Evolutionary conservation across 2,113 vertebrate genomes (phyloP), one percentile per base, ranked within the genome.

Genomic region (Oreochromis niloticus): DNA sequence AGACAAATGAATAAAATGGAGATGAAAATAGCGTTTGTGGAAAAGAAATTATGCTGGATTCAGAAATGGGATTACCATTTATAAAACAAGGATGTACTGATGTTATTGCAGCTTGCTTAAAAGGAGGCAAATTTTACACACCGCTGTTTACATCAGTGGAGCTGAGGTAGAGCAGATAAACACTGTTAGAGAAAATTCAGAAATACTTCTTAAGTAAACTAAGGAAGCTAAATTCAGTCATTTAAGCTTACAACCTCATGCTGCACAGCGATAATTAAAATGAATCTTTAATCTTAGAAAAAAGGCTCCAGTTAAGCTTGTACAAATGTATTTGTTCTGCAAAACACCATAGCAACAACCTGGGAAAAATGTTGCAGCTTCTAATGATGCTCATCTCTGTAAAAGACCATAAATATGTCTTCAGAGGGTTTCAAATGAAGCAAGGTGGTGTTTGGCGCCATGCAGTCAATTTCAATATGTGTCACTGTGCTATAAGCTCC

Each of bases 261-360:
- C 22, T 71, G 66, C 71, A 75, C 14, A 30, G 24, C 1, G 6
- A 32, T 75, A 50, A 50, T 19, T 75, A 75, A 50, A 30, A 78
- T 4, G 0, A 8, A 50, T 32, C 6, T 78, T 50, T 12, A 78
- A 32, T 78, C 9, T 78, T 32, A 34, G 56, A 9, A 80, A 80
- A 86, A 32, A 36, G 13, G 36, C 16, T 56, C 19, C 4, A 59
- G 24, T 84, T 86, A 73, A 85, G 75, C 41, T 16, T 81, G 9
- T 32, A 43, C 34, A n/a, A 32, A 81, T 84, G 54, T 32, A 56
- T 80, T 85, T 55, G 34, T 24, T 73, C 36, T 9, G 19, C 43
- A 68, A 82, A 88, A 89, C 30, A 54, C 87, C 81, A 87, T 90
- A 82, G 84, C 80, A 93, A 93, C 86, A 87, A 86, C 55, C 32